These are phyloP conservation scores for Gryllus bimaculatus DNA, from an alignment of 1,140 invertebrate genomes.

Conservation along the genomic window DNA sequence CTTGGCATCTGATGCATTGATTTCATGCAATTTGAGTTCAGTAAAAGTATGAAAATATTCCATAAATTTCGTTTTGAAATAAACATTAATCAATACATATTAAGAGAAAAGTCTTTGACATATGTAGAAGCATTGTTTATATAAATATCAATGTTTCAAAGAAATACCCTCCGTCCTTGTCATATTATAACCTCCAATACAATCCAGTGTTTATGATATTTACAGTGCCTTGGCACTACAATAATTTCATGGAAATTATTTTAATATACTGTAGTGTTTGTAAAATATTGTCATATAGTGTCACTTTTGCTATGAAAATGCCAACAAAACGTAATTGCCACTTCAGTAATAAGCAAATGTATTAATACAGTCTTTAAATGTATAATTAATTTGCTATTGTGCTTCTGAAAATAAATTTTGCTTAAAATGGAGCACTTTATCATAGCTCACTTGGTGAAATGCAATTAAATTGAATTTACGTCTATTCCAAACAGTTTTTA, in stretches of 20 bases:
- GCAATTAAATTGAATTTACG: no score
- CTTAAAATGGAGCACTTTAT: no score
- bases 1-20: background rate
- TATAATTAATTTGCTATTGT: no score
- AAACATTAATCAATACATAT: background rate
- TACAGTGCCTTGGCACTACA: background rate
- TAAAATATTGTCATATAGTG: background rate
- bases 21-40: background rate
- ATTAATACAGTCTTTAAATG: no score
- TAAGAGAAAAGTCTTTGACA: background rate
- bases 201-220: background rate
- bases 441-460: no score
- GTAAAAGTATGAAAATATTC: background rate
- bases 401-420: no score
- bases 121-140: background rate
- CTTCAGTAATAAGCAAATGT: no score
- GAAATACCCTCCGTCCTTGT: background rate
- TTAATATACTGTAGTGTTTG: background rate
- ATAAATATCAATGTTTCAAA: background rate
- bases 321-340: background rate
- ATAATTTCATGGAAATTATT: slow-evolving; percentile 6
- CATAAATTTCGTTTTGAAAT: background rate
- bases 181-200: background rate
- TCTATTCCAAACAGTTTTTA: no score
- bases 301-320: background rate